A percentile compares a stretch with the other conserved stretches of the same genome.
phyloP scores from a whole-genome alignment of 2,888 invertebrate genomes.

The Stenchaetothrips biformis region DNA sequence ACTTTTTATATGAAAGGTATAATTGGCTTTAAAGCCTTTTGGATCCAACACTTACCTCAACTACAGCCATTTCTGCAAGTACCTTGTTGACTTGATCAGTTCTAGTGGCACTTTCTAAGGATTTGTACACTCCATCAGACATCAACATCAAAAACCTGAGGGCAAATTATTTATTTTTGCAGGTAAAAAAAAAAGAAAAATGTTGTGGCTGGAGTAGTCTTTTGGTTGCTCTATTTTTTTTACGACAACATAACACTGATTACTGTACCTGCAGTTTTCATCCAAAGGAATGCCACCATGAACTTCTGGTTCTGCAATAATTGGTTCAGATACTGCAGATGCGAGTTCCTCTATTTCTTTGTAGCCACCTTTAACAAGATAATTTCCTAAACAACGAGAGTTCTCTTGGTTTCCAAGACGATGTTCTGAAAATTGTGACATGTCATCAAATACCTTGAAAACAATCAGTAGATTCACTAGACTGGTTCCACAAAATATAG shows the following conservation, averaged over 20 bases:
- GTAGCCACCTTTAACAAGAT: constrained; percentile 78
- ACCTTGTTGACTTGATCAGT: constrained; percentile 76
- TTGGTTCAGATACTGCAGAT: constrained; percentile 67
- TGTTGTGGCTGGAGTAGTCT: neutral
- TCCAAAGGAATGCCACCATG: constrained; percentile 74
- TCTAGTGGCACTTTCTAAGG: constrained; percentile 71
- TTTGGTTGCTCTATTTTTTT: neutral
- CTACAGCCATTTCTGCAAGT: constrained; percentile 71
- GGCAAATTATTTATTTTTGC: constrained; percentile 34
- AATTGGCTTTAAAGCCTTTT: neutral
- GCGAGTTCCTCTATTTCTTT: constrained; percentile 73
- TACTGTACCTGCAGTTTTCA: constrained; percentile 60
- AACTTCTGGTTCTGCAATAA: constrained; percentile 78
- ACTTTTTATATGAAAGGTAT: neutral
- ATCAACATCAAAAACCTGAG: constrained; percentile 73
- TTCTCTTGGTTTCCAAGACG: constrained; percentile 73
- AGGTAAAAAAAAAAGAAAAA: neutral
- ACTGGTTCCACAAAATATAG: neutral
- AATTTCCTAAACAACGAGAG: constrained; percentile 83
- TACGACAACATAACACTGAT: neutral
- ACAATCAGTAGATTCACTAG: neutral
- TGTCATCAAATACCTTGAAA: neutral
- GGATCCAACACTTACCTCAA: constrained; percentile 52
- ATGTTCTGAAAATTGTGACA: constrained; percentile 50
- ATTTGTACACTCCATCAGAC: constrained; percentile 79